Evolutionary conservation across 23 tunicate genomes (phyloP).

Genomic region (Halocynthia roretzi): DNA sequence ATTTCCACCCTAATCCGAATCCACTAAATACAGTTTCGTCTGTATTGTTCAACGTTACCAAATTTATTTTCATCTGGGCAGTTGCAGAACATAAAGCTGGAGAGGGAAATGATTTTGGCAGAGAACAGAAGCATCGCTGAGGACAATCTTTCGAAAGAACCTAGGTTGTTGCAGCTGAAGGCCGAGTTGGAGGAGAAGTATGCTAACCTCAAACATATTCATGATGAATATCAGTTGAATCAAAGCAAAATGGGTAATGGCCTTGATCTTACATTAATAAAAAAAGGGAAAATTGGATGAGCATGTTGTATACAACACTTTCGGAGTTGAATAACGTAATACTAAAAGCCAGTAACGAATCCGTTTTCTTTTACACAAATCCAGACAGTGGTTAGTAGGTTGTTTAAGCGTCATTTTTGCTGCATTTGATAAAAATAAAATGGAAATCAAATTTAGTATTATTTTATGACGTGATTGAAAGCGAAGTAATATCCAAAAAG

Average conservation of each 20-base stretch:
- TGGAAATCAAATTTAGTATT: too few species aligned
- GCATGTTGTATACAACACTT: too few species aligned
- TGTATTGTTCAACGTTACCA: neutral
- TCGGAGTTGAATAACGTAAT: too few species aligned
- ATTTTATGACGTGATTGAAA: too few species aligned
- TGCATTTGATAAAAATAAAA: too few species aligned
- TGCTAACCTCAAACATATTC: conserved; percentile 32
- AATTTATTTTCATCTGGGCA: conserved; percentile 5
- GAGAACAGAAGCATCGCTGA: conserved; percentile 89
- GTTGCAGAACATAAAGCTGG: conserved; percentile 66
- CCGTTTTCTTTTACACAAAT: too few species aligned
- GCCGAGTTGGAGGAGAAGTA: conserved; percentile 55
- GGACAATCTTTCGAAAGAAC: conserved; percentile 66
- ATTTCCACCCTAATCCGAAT: neutral
- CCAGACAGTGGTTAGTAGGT: too few species aligned
- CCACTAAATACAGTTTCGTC: neutral
- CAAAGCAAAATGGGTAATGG: conserved; percentile 55
- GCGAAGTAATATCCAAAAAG: too few species aligned
- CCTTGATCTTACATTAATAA: too few species aligned
- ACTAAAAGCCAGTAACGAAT: too few species aligned
- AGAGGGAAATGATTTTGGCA: conserved; percentile 65
- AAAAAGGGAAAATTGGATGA: too few species aligned
- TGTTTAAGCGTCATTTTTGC: too few species aligned
- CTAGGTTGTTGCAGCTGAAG: conserved; percentile 40
- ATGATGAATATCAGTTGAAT: conserved; percentile 53